phyloP scores from a whole-genome alignment of 2,888 invertebrate genomes.

The Philaethria dido region DNA sequence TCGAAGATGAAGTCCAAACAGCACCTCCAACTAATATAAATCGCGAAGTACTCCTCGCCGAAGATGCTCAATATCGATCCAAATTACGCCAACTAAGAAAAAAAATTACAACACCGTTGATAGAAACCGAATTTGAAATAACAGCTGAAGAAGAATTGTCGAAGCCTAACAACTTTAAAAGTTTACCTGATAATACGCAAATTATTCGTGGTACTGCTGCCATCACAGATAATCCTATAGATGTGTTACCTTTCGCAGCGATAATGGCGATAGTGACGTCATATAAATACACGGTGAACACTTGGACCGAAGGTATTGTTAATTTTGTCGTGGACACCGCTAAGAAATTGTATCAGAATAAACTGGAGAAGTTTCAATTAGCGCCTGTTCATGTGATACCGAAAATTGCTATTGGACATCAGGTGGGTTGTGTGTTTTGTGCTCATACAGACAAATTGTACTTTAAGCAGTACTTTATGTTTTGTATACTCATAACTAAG shows the following conservation, averaged over 20 bases:
- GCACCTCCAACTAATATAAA: conserved; percentile 61
- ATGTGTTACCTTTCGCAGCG: conserved; percentile 81
- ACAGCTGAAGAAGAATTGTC: conserved; percentile 79
- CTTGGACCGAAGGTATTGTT: conserved; percentile 85
- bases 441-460: too few species aligned
- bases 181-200: conserved; percentile 84
- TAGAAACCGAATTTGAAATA: conserved; percentile 53
- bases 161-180: conserved; percentile 83
- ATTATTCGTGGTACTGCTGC: conserved; percentile 80
- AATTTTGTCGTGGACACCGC: conserved; percentile 83
- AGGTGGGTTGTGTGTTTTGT: conserved; percentile 52
- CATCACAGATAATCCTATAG: conserved; percentile 61
- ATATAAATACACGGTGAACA: conserved; percentile 82
- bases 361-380: conserved; percentile 69
- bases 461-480: too few species aligned
- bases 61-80: conserved; percentile 67
- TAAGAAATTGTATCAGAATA: conserved; percentile 68
- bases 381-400: conserved; percentile 85
- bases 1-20: conserved; percentile 66
- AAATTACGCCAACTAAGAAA: conserved; percentile 69
- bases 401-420: conserved; percentile 84
- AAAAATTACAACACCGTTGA: conserved; percentile 66
- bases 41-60: conserved; percentile 66
- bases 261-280: conserved; percentile 86
- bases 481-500: too few species aligned